Base-by-base conservation (phyloP, 2,113 vertebrate species). In the Stegostoma tigrinum region DNA sequence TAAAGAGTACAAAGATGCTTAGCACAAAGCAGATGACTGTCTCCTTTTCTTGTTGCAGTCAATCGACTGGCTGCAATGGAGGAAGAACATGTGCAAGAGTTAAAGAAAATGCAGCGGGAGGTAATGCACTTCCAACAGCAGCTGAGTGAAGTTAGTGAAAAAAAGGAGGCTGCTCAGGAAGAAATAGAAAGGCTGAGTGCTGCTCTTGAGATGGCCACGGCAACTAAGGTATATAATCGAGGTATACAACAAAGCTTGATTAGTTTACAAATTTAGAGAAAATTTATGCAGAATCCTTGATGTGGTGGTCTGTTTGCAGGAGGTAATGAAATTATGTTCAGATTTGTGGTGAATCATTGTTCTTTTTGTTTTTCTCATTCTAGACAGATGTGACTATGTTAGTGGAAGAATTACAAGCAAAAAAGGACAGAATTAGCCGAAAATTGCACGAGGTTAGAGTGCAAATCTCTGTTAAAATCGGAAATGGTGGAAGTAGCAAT, bases 361-460 rank as follows among this genome's bases (percentile, higher is more conserved):
- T 61, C 55, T 61, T 10, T 61, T 61, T 61, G 55, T 61, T 61
- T 61, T 61, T 12, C 12, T 61, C 55, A 12, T 61, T 61, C 96
- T 96, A 98, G 98, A 97, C 97, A 96, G 97, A 97, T 48, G 96
- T 96, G 86, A 96, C 96, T 1, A 55, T 97, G 75, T 96, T 97
- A 94, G 97, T 97, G 66, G 97, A 98, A 95, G 97, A 98, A 78
- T 96, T 98, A 72, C 98, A 97, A 96, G 96, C 96, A 86, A 96
- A 97, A 83, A 98, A 98, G 90, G 93, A 95, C 95, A 97, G 97
- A 96, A 97, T 98, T 96, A 97, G 96, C 91, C 95, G 96, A 96
- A 98, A 96, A 96, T 96, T 98, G 96, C 96, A 97, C n/a, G 97
- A 98, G 97, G 98, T 98, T 95, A 96, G 78, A 10, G 52, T 5